A percentile compares a stretch with the other conserved stretches of the same genome.
Evolutionary conservation across 2,888 invertebrate genomes (phyloP).

Genomic region (Malthinus flaveolus): DNA sequence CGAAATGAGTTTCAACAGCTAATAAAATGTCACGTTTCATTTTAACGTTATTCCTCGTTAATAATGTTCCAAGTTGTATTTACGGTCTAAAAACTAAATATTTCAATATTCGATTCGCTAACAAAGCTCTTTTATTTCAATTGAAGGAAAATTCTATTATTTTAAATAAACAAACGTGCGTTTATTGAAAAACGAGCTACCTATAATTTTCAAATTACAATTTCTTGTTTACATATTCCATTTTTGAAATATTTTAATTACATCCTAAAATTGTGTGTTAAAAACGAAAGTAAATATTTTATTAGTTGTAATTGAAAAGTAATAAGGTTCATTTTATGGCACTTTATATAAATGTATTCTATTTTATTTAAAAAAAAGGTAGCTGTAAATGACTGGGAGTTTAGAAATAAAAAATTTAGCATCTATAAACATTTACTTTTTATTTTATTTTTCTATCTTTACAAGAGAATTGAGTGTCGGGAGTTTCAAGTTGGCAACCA

Average conservation of each 20-base stretch:
- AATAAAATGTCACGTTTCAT: constrained; percentile 9
- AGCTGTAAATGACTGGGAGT: constrained; percentile 24
- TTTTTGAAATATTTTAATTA: too few relatives aligned
- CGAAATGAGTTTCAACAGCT: constrained; percentile 17
- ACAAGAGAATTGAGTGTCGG: constrained; percentile 17
- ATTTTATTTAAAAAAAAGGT: constrained; percentile 11
- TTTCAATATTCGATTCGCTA: neutral
- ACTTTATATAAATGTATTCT: constrained; percentile 6
- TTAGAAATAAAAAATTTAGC: constrained; percentile 25
- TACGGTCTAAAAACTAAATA: neutral
- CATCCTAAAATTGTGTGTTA: too few relatives aligned
- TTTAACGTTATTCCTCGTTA: neutral
- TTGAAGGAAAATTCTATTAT: too few relatives aligned
- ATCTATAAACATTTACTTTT: constrained; percentile 21
- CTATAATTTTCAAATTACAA: too few relatives aligned
- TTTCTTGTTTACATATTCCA: too few relatives aligned
- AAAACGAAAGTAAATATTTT: too few relatives aligned
- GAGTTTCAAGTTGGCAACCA: constrained; percentile 6
- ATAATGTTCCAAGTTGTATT: neutral
- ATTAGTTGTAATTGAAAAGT: too few relatives aligned
- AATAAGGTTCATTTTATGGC: too few relatives aligned
- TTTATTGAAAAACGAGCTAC: too few relatives aligned
- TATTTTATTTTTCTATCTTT: constrained; percentile 20
- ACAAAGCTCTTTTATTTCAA: neutral
- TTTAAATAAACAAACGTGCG: too few relatives aligned